A percentile compares a stretch with the other conserved stretches of the same genome.
Evolutionary conservation across 1,140 invertebrate genomes (phyloP).

Genomic region (Leptoteleia sp.): DNA sequence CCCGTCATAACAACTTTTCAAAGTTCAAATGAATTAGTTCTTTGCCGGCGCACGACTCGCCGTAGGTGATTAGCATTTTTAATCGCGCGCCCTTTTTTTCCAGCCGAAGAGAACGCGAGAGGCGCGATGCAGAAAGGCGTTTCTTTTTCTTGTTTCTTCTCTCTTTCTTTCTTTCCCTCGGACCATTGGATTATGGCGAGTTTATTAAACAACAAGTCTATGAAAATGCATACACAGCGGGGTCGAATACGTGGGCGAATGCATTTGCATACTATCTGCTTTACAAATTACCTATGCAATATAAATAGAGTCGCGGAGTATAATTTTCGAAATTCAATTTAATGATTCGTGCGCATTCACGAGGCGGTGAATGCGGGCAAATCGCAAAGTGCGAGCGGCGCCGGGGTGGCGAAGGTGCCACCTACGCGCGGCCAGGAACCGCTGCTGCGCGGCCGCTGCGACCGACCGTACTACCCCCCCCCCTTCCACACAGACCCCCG

Average conservation of each 20-base stretch:
- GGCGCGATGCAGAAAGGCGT: slow-evolving; percentile 10
- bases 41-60: slow-evolving; percentile 22
- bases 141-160: no score
- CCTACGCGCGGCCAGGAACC: slow-evolving; percentile 1
- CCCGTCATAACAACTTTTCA: slow-evolving; percentile 51
- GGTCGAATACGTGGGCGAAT: slow-evolving; percentile 56
- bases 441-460: no score
- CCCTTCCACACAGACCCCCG: slow-evolving; percentile 47
- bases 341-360: slow-evolving; percentile 62
- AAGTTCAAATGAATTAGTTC: slow-evolving; percentile 53
- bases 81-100: slow-evolving; percentile 46
- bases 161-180: no score
- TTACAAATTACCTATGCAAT: slow-evolving; percentile 72
- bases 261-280: slow-evolving; percentile 73
- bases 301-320: slow-evolving; percentile 67
- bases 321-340: slow-evolving; percentile 70
- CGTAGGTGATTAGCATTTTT: slow-evolving; percentile 57
- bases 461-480: no score
- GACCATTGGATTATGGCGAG: slow-evolving; percentile 60
- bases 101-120: background rate
- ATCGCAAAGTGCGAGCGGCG: no score
- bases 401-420: background rate
- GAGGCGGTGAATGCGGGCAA: slow-evolving; percentile 39
- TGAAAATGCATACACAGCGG: slow-evolving; percentile 64
- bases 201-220: slow-evolving; percentile 67